A percentile compares a stretch with the other conserved stretches of the same genome.
Evolutionary conservation across 37 sponge, comb jelly and placozoan genomes (phyloP).

Genomic region (Corticium candelabrum): DNA sequence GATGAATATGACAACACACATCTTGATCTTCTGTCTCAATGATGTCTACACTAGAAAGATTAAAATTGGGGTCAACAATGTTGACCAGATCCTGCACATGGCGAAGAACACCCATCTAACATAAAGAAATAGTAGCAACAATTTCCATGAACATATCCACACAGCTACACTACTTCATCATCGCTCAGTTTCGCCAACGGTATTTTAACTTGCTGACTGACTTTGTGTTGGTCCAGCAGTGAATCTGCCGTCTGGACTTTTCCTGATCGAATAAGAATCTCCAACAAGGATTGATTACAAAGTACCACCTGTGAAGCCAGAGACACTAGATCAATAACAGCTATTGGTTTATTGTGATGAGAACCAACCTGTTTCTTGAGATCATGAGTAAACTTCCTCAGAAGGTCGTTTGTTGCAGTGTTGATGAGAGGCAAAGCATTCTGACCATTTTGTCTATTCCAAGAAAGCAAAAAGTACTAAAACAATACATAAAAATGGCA

Average conservation of each 20-base stretch:
- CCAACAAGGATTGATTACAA: conserved; percentile 22
- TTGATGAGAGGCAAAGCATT: conserved; percentile 31
- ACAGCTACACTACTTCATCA: neutral
- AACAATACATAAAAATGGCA: too few species aligned
- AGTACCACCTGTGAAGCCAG: conserved; percentile 8
- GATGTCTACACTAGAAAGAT: neutral
- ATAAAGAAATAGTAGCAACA: neutral
- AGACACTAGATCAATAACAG: too few species aligned
- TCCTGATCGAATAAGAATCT: conserved; percentile 27
- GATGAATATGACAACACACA: too few species aligned
- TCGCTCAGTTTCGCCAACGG: neutral
- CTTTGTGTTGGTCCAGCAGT: neutral
- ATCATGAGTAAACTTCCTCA: conserved; percentile 20
- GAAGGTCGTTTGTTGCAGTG: conserved; percentile 15
- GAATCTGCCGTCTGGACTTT: conserved; percentile 7
- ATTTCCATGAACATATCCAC: neutral
- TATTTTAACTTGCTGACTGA: neutral
- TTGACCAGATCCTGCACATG: neutral
- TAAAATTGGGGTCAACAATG: neutral
- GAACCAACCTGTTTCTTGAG: conserved; percentile 29
- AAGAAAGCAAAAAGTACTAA: neutral
- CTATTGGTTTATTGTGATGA: too few species aligned
- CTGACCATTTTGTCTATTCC: conserved; percentile 25
- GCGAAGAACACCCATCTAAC: neutral
- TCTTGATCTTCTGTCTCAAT: neutral